Evolutionary conservation across 2,888 invertebrate genomes (phyloP).

Genomic region (Acanthococcus lagerstroemiae): DNA sequence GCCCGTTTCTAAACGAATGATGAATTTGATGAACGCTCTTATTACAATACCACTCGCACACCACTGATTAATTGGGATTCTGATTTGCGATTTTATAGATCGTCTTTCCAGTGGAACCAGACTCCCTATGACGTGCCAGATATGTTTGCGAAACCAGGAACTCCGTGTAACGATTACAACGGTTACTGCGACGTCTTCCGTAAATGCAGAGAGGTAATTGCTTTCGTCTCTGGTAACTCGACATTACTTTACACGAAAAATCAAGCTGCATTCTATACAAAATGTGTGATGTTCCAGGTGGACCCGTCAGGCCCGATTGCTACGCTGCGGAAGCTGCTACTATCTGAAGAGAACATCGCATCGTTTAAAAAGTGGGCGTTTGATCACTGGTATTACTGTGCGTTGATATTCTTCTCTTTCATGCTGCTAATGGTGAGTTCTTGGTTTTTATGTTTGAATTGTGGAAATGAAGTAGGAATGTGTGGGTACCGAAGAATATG

Average conservation of each 20-base stretch:
- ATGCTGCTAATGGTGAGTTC: conserved; percentile 65
- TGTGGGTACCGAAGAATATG: no score
- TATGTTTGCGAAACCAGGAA: conserved; percentile 86
- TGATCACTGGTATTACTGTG: conserved; percentile 84
- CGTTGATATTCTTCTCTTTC: conserved; percentile 62
- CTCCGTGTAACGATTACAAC: conserved; percentile 87
- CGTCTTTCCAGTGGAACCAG: conserved; percentile 83
- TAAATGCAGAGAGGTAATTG: conserved; percentile 67
- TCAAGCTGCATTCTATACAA: no score
- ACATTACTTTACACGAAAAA: not conserved
- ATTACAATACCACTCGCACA: no score
- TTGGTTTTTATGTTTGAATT: not conserved
- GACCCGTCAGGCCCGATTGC: conserved; percentile 88
- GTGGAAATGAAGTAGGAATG: no score
- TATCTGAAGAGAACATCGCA: conserved; percentile 82
- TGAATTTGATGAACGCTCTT: no score
- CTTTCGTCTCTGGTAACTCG: not conserved
- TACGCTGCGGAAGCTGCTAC: conserved; percentile 70
- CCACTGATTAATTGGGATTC: no score
- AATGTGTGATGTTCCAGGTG: conserved; percentile 50
- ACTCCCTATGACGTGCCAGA: conserved; percentile 84
- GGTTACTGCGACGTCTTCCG: conserved; percentile 67
- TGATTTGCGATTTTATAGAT: conserved; percentile 43
- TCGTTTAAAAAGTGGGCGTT: conserved; percentile 78
- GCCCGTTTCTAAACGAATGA: no score